Base-by-base conservation (phyloP, 2,888 invertebrate genomes). In the Empis stercorea region DNA sequence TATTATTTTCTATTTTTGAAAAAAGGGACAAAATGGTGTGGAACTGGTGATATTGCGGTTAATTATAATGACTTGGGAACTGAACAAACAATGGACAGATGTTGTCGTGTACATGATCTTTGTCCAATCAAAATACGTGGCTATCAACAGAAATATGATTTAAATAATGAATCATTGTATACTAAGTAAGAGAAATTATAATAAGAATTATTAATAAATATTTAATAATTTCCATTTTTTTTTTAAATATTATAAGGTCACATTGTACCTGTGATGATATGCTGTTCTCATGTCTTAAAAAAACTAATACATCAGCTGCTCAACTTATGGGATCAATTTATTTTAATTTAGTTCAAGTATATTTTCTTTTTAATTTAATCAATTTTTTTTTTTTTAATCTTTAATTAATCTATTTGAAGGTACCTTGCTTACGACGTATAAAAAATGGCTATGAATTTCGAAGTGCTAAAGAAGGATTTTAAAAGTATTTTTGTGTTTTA, bases 21-120 rank as follows among this genome's bases (percentile, higher is more conserved):
- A n/a, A 1, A 63, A 88, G 89, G 89, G 52, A 91, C 89, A 36
- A 89, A 89, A 66, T 91, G 89, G 89, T 94, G 93, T 61, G 93
- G 93, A 15, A 82, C 87, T 0, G 92, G 92, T 1, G 92, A 92
- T 66, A 80, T 88, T 55, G 92, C 93, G 1, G 71, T 76, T 16
- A 78, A 81, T 61, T 91, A 87, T 70, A 82, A 82, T 65, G 92
- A 93, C 68, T 72, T 93, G 53, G 94, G 94, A 37, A 73, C 76
- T 0, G 84, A 69, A 66, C 61, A 71, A 43, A 71, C 72, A 30
- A 78, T 87, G 57, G 91, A 91, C 70, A 75, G 79, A 56, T 94
- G 94, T 66, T 94, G 94, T 68, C 76, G 92, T 50, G 82, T 81
- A 14, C 94, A 94, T 65, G 93, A 94, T 71, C 75, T 91, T 45